Evolutionary conservation across 2,888 invertebrate species (phyloP), one percentile per base, ranked within the genome.

Genomic region (Drosophila eohydei): DNA sequence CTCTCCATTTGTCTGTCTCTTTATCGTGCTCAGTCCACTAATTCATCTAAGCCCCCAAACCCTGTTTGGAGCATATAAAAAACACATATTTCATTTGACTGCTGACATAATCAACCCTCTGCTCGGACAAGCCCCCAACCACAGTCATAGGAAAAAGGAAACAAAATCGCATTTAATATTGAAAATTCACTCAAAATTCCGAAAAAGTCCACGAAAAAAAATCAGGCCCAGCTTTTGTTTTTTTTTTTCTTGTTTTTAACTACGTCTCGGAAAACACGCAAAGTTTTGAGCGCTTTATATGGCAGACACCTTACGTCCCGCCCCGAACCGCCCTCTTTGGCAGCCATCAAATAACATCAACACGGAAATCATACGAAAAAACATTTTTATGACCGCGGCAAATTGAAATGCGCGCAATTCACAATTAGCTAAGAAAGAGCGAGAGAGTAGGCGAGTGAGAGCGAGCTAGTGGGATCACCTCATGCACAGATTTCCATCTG

Each of bases 351-450:
- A 50, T 32, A 44, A 50, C 64, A 56, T 34, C 43, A 82, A 81
- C 65, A 78, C 88, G 89, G 86, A 88, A 88, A 86, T 86, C 65
- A 71, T 74, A 71, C 70, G 71, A 79, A 84, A 73, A 64, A 54
- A 41, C 40, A 50, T 57, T 85, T 83, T 88, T 88, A 88, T 77
- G 70, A 82, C 57, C 88, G 77, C 68, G 61, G 67, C 87, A 71
- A 88, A 84, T 88, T 75, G 80, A 83, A 80, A 83, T 83, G 81
- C 80, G 80, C 83, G 68, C 85, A 84, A 71, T 81, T 79, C 70
- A 71, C 86, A 80, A 81, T 86, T 82, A 82, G 68, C 50, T 77
- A 41, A 30, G 32, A 28, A 51, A 8, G 66, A 41, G 51, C 43
- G 43, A 28, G 46, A 32, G 34, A 36, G 14, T 8, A 26, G 38